Conservation (phyloP, 2,797 vertebrate species). For the Gallinago nigripennis region DNA sequence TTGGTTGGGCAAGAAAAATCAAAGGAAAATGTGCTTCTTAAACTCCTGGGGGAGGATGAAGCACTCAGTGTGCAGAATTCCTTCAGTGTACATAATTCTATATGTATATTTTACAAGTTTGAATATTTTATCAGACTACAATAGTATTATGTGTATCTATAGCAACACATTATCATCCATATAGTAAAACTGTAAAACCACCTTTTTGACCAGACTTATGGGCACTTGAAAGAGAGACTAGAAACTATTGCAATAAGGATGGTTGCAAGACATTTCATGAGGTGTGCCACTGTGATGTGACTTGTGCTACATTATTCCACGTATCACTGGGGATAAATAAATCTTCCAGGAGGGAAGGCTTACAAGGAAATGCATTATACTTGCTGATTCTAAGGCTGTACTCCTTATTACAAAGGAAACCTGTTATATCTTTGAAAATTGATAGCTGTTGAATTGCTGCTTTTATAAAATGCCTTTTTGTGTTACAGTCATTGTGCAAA, state of each 20-base stretch:
- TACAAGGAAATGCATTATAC: not conserved
- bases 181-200: not conserved
- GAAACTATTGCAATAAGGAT: not conserved
- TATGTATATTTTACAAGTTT: not conserved
- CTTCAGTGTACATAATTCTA: not conserved
- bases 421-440: not conserved
- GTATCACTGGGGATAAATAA: not conserved
- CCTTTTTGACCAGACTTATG: not conserved
- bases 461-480: not conserved
- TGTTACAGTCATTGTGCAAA: not conserved
- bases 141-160: not conserved
- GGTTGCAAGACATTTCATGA: not conserved
- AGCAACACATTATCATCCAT: not conserved
- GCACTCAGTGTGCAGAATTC: not conserved
- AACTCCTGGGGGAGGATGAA: not conserved
- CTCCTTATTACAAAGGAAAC: not conserved
- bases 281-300: not conserved
- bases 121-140: not conserved
- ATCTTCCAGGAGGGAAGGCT: not conserved
- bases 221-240: not conserved
- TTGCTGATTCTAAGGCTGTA: not conserved
- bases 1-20: not conserved
- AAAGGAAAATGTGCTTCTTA: not conserved
- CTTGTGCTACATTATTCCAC: not conserved
- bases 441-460: not conserved